Evolutionary conservation across 2,113 vertebrate species (phyloP), one percentile per base, ranked within the genome.

Genomic region (Athene noctua): DNA sequence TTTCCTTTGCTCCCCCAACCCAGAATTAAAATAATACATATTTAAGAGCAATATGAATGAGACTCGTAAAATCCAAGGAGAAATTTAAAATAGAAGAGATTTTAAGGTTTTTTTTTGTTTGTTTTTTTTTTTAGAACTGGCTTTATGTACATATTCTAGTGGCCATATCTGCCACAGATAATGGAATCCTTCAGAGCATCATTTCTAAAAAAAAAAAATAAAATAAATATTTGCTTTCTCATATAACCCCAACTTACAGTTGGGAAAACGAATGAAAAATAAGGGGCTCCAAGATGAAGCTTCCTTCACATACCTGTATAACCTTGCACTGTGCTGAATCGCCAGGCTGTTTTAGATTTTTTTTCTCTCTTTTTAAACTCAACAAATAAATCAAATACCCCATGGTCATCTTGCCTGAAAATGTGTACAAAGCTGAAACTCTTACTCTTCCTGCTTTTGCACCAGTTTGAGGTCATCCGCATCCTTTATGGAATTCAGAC

Each of bases 211-310:
- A 77, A 80, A 59, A 49, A 25, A 6, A 40, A 32, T 47, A 7
- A 23, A 47, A n/a, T 16, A 21, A n/a, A 7, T 55, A 94, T 94
- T 95, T 96, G 70, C 70, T 94, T 96, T 95, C 78, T 92, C 87
- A 94, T 58, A 79, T 82, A 91, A 87, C 36, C n/a, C 70, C 66
- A 75, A 75, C 70, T 93, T 75, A 87, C 11, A 91, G 49, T 29
- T 79, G 66, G 17, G 57, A 93, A 88, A 92, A 91, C 51, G 73
- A 95, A 91, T 85, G 73, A 85, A 68, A 93, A 84, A 81, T 77
- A 92, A 82, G 44, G 30, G 30, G 25, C 73, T 89, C 57, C 40
- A 89, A 72, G 73, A 92, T 81, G 81, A 89, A 87, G 66, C 38
- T 89, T 68, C 34, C 84, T 71, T 79, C 73, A 61, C 36, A 72